Evolutionary conservation across 2,888 invertebrate genomes (phyloP), one percentile per base, ranked within the genome.

Genomic region (Dolichopus griseipennis): DNA sequence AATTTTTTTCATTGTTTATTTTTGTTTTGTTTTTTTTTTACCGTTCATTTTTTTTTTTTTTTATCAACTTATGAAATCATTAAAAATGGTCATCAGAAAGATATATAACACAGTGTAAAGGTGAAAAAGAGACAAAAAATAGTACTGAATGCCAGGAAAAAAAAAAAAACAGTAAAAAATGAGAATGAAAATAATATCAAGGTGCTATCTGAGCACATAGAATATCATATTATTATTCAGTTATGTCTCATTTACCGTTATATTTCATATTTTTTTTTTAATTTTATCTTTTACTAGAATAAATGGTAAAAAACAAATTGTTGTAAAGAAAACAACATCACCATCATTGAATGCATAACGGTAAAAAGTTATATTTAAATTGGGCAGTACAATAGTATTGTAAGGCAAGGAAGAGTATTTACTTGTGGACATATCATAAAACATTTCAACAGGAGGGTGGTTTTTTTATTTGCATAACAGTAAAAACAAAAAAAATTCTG

Each of bases 61-160:
- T 52, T 52, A 52, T 52, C 52, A 52, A 52, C 52, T 52, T 52
- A 52, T 52, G 52, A 52, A 52, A 52, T 52, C 52, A 52, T 52
- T 52, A 52, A 52, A n/a, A 52, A 52, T 52, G 52, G 52, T 52
- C 52, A 52, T 52, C 52, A 18, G 52, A 15, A 15, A 52, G 52
- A 12, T 41, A 9, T 12, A 7, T n/a, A n/a, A n/a, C n/a, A n/a
- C 41, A 41, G 8, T 41, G 8, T 41, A 41, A 12, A 41, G 3
- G 9, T 7, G 8, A 18, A 6, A 18, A n/a, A 1, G 52, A 52
- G 52, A 52, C 52, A n/a, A n/a, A 52, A 18, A 18, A 52, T n/a
- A 41, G 15, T 41, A 41, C 9, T 41, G 41, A 41, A 41, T 41
- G 41, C 15, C 9, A 12, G 52, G 2, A 1, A 52, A 52, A 41